phyloP scores from a whole-genome alignment of 2,113 vertebrate species.

The Strix aluco region DNA sequence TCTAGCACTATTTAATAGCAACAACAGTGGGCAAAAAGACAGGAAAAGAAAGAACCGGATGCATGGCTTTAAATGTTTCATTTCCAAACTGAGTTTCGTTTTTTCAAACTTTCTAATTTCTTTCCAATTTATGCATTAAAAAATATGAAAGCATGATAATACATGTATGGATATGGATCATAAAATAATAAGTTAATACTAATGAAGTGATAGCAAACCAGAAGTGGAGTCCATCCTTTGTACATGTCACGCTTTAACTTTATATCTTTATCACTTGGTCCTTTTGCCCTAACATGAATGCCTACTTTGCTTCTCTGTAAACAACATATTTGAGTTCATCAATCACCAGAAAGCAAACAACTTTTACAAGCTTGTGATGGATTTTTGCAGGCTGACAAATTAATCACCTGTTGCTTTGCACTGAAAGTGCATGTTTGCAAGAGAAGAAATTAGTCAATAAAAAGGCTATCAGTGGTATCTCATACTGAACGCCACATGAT shows the following conservation, averaged over 20 bases:
- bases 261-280: neutral
- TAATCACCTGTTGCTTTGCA: neutral
- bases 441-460: neutral
- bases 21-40: no score
- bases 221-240: neutral
- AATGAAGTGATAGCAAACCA: neutral
- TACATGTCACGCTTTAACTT: neutral
- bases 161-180: neutral
- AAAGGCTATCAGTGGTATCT: neutral
- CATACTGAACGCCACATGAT: neutral
- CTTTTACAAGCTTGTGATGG: constrained; percentile 32
- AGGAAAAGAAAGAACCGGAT: neutral
- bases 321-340: neutral
- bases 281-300: neutral
- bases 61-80: neutral
- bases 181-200: neutral
- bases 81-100: neutral
- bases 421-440: neutral
- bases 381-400: constrained; percentile 32
- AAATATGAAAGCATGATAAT: neutral
- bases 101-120: neutral
- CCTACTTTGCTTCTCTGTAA: constrained; percentile 7
- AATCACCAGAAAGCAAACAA: neutral
- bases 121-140: neutral
- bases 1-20: neutral